Conservation (phyloP, 2,797 vertebrate species). For the Cryptoblepharus egeriae region DNA sequence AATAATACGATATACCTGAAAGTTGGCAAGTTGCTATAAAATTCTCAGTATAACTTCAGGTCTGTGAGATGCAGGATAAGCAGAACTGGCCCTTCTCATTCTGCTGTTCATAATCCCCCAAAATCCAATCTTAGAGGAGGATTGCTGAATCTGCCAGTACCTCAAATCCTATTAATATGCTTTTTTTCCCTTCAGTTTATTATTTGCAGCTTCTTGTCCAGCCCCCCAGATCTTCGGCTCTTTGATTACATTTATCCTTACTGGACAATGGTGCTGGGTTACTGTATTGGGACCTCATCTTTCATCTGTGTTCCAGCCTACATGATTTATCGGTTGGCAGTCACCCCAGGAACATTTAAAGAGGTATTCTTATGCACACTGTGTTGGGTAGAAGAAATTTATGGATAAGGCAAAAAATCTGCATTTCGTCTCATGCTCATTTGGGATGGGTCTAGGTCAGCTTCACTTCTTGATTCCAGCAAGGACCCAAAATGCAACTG, state of each 20-base stretch:
- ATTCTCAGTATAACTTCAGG: conserved; percentile 20
- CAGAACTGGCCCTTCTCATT: neutral
- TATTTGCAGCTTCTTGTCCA: conserved; percentile 93
- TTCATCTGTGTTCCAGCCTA: conserved; percentile 94
- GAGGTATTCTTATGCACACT: conserved; percentile 79
- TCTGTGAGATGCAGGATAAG: neutral
- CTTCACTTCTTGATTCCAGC: too few relatives aligned
- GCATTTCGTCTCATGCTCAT: too few relatives aligned
- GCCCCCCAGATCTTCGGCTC: conserved; percentile 87
- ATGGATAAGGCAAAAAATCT: too few relatives aligned
- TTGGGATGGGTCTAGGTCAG: too few relatives aligned
- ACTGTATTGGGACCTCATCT: conserved; percentile 94
- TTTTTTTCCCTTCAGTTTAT: conserved; percentile 84
- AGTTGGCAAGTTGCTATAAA: neutral
- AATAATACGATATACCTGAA: neutral
- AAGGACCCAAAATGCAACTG: too few relatives aligned
- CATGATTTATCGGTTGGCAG: conserved; percentile 87
- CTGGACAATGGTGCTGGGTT: conserved; percentile 92
- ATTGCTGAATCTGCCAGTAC: too few relatives aligned
- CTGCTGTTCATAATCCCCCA: too few relatives aligned
- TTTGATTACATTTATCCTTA: conserved; percentile 91
- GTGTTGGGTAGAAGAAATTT: neutral
- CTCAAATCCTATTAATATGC: too few relatives aligned
- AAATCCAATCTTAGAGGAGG: too few relatives aligned
- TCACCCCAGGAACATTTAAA: conserved; percentile 91